Evolutionary conservation across 2,888 invertebrate species (phyloP), one percentile per base, ranked within the genome.

Genomic region (Chorisops tibialis): DNA sequence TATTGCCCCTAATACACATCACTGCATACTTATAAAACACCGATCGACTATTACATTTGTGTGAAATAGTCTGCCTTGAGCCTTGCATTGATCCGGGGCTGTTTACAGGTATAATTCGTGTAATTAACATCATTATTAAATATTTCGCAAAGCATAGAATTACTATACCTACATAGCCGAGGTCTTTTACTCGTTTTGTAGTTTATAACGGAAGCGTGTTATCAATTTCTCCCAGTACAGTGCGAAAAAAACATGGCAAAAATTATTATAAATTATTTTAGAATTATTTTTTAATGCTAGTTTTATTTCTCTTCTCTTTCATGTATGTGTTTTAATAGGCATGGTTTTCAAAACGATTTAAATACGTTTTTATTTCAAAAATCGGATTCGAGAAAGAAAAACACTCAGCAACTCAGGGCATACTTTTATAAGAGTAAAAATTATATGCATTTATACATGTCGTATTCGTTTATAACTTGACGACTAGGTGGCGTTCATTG

Each of bases 361-460:
- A 18, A 47, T 16, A 18, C 14, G 45, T n/a, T n/a, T n/a, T n/a
- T n/a, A n/a, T n/a, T n/a, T n/a, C 18, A 19, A 18, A 11, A 45
- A 45, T 30, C 9, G 1, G 7, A 2, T 19, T 18, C 2, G 4
- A 11, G 18, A 45, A 47, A 12, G 11, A n/a, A n/a, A n/a, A n/a
- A n/a, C n/a, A n/a, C n/a, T n/a, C n/a, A n/a, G 19, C 47, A 39
- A 47, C 47, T 47, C 47, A 47, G 47, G 47, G 47, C 9, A 22
- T 16, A 43, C 11, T 3, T 39, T 18, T 19, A 43, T 14, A 43
- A 4, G 14, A 16, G 16, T 16, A 43, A 43, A 14, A 18, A 18
- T n/a, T 30, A 30, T 30, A 56, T 56, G 45, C 56, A 56, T 56
- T 30, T 35, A 56, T 18, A 56, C 56, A 56, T 56, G 41, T 54